Conservation (phyloP, 2,797 vertebrate species). For the Oreortyx pictus region DNA sequence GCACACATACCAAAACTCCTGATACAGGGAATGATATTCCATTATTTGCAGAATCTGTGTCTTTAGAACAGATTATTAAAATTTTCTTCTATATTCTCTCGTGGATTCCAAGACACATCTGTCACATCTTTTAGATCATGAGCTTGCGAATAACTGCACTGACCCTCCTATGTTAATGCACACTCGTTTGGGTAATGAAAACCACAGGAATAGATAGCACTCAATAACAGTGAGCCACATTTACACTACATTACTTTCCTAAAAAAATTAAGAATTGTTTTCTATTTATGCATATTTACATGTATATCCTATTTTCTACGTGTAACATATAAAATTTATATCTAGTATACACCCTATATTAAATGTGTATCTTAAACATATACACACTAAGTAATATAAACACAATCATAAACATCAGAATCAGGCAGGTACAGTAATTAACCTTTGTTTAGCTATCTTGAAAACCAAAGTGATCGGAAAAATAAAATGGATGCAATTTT, state of each 20-base stretch:
- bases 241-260: neutral
- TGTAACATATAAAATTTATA: too few species aligned
- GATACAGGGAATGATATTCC: neutral
- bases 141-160: neutral
- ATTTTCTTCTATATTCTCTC: neutral
- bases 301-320: neutral
- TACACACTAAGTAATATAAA: neutral
- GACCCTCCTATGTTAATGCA: neutral
- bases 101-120: neutral
- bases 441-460: neutral
- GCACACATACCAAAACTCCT: neutral
- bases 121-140: neutral
- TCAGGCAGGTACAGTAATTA: neutral
- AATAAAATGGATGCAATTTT: neutral
- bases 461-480: neutral
- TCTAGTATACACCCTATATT: too few species aligned
- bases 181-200: neutral
- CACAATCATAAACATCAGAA: neutral
- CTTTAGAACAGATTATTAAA: neutral
- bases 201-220: neutral
- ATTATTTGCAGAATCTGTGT: neutral
- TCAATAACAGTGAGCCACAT: neutral
- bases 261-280: rapidly evolving
- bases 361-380: neutral
- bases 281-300: neutral